Percentiles rank a stretch among this genome's conserved stretches.
These are phyloP conservation scores for Sebastes reedi DNA, from an alignment of 2,797 vertebrate species.

Conservation along the genomic window DNA sequence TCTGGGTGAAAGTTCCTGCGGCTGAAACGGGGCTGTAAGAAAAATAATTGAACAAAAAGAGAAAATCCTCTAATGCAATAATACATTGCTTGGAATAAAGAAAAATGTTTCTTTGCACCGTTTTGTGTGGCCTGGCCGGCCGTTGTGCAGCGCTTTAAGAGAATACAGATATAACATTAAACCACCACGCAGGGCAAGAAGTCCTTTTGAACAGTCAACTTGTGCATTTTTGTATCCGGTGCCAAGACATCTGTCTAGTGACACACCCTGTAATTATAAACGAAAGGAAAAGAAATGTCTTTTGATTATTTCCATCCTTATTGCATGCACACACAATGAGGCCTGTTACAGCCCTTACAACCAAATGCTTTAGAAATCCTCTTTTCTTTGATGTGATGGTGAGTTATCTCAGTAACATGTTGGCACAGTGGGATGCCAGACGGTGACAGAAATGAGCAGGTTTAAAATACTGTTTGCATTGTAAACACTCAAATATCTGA, in stretches of 20 bases:
- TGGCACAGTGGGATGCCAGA: not conserved
- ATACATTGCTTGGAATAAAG: not conserved
- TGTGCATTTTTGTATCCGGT: conserved; percentile 71
- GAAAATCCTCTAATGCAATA: not conserved
- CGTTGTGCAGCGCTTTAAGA: conserved; percentile 53
- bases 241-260: conserved; percentile 83
- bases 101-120: not conserved
- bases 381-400: not conserved
- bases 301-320: conserved; percentile 78
- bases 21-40: not conserved
- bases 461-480: conserved; percentile 11
- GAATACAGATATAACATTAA: conserved; percentile 75
- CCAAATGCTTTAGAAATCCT: conserved; percentile 6
- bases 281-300: conserved; percentile 73
- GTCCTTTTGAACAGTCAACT: conserved; percentile 71
- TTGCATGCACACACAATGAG: conserved; percentile 49
- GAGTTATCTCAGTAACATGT: not conserved
- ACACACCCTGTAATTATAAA: conserved; percentile 85
- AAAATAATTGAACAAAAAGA: not conserved
- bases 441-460: not conserved
- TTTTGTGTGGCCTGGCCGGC: conserved; percentile 38
- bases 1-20: no score
- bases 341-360: conserved; percentile 43
- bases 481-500: conserved; percentile 10
- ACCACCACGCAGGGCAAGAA: conserved; percentile 61